Evolutionary conservation across 2,113 vertebrate species (phyloP), one percentile per base, ranked within the genome.

Genomic region (Emberiza fucata): DNA sequence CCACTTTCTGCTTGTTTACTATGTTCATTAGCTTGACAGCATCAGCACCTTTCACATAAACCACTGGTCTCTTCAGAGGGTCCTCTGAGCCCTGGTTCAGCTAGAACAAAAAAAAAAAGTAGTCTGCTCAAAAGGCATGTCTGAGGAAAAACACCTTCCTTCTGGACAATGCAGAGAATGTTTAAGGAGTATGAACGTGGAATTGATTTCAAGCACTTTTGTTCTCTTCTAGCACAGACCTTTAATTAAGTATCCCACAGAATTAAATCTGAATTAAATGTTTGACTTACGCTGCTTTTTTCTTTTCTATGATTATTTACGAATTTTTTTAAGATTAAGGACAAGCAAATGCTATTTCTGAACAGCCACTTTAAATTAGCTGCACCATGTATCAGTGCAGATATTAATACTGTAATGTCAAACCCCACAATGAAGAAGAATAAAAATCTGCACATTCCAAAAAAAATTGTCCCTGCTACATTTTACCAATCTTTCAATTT

Each of bases 1-100:
- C 99, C 82, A 99, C 99, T 95, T 99, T 99, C 98, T 99, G 99
- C 96, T 99, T 99, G 98, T 99, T 99, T 65, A 99, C 99, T 8
- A 99, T 99, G 97, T 99, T 99, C 99, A 99, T 99, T 45, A 99
- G 96, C 96, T 99, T 99, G 57, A 99, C 97, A 19, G 99, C 99
- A n/a, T 99, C 99, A 27, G 98, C 98, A n/a, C 99, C 99, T 96
- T 99, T 99, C 96, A 99, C 99, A 17, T 99, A 99, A 31, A 99
- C 99, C 96, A 99, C 99, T 2, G 99, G 99, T 83, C 99, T 98
- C 98, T 99, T 99, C 91, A 99, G 98, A 4, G 99, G 99, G 94
- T 99, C 99, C 95, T 99, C 99, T 0, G 97, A 98, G 28, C 99
- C 98, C 96, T 99, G 99, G 97, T 99, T 99, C 86, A 99, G 97